These are phyloP conservation scores for Bugulina stolonifera DNA, from an alignment of 2,888 invertebrate species.

Conservation along the genomic window DNA sequence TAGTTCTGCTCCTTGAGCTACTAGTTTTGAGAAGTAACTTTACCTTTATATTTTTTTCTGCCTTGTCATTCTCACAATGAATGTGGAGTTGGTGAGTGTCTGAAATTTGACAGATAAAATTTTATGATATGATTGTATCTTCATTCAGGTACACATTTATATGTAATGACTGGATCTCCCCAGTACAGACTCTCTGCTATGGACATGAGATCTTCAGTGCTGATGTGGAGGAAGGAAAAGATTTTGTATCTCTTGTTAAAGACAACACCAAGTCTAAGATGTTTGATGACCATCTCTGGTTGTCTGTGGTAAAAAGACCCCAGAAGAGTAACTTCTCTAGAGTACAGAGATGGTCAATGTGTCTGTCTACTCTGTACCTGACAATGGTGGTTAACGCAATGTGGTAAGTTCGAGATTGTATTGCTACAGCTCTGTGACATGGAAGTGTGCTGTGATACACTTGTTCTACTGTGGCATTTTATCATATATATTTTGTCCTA, in stretches of 20 bases:
- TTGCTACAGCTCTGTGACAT: no score
- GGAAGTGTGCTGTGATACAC: no score
- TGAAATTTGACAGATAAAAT: no score
- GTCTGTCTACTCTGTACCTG: background rate
- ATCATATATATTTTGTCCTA: no score
- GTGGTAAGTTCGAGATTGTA: background rate
- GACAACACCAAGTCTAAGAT: background rate
- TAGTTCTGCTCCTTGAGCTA: no score
- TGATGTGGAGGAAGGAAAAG: background rate
- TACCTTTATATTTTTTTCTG: no score
- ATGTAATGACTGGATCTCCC: background rate
- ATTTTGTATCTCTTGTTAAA: background rate
- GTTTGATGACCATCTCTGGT: background rate
- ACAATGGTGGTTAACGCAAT: background rate
- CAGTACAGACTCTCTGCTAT: background rate
- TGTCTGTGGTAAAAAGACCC: background rate
- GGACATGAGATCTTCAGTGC: background rate
- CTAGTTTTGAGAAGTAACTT: no score
- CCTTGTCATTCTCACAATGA: no score
- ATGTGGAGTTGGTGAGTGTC: no score
- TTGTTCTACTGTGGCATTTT: no score
- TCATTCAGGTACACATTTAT: background rate
- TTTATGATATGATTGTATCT: no score
- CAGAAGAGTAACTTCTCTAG: background rate
- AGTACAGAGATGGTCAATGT: constrained; percentile 4